Base-by-base conservation (phyloP, 2,113 vertebrate genomes). In the Cottus gobio region DNA sequence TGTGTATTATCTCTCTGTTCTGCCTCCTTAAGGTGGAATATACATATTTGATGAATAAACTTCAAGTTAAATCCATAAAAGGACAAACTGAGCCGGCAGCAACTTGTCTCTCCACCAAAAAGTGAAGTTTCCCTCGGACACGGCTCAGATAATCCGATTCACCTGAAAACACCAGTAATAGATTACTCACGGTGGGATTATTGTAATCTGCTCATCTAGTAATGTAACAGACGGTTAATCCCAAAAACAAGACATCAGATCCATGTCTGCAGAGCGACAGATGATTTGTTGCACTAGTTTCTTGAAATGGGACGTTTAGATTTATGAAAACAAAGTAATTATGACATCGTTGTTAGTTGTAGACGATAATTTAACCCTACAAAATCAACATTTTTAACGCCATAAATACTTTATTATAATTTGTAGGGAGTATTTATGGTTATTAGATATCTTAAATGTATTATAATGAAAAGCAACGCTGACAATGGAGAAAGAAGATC, bases 151-250 rank as follows among this genome's bases (percentile, higher is more conserved):
- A 48, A 71, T 61, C 74, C 39, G 42, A 18, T 31, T 83, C 24
- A 66, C 52, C 34, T 42, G 20, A 7, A 58, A 8, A 58, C 50
- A 11, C 24, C 0, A 13, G 11, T 74, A 63, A 77, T 42, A 20
- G 71, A 75, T 71, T 7, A 63, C 67, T 67, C 46, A 3, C n/a
- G 15, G n/a, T 50, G 70, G 72, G 71, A 67, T 73, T 73, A 73
- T 30, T 15, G 61, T 63, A 57, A 71, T 37, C 36, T 39, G 58
- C 2, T 56, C 26, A 36, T 54, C 30, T 26, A 22, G 22, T 16
- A 16, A 44, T 56, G 34, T 36, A 42, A 44, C 52, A 34, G 20
- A 57, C 28, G 36, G 6, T 28, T 50, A 61, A 61, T 77, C 65
- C 15, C 42, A 0, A 30, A 58, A 58, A 37, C 11, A 3, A 46